Conservation (phyloP, 2,797 vertebrate species). For the Cyclura pinguis region DNA sequence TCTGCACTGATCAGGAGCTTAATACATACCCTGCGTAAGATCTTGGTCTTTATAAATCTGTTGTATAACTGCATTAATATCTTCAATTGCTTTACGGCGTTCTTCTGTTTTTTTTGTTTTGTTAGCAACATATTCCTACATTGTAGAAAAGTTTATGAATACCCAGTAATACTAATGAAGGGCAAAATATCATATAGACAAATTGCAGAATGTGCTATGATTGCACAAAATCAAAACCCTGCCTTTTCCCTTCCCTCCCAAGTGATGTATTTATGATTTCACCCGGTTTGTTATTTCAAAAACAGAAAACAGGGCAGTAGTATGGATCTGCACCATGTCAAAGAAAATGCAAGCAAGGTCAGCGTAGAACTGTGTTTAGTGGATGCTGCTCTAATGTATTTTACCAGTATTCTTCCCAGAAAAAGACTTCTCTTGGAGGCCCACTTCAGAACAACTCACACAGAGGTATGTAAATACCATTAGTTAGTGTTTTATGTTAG, state of each 20-base stretch:
- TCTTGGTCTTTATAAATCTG: constrained; percentile 93
- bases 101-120: constrained; percentile 91
- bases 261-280: background rate
- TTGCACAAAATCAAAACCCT: background rate
- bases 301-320: background rate
- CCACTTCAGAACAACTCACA: background rate
- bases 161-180: background rate
- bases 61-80: constrained; percentile 89
- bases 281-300: background rate
- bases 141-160: background rate
- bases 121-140: constrained; percentile 89
- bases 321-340: background rate
- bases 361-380: background rate
- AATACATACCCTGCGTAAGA: constrained; percentile 86
- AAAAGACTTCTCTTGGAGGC: background rate
- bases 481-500: background rate
- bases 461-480: background rate
- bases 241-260: background rate
- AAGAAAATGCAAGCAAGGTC: background rate
- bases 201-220: background rate
- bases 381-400: background rate
- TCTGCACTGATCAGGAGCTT: background rate
- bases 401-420: background rate
- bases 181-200: background rate
- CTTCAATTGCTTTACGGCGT: constrained; percentile 84